Evolutionary conservation across 2,888 invertebrate species (phyloP).

Genomic region (Leptogaster cylindrica): DNA sequence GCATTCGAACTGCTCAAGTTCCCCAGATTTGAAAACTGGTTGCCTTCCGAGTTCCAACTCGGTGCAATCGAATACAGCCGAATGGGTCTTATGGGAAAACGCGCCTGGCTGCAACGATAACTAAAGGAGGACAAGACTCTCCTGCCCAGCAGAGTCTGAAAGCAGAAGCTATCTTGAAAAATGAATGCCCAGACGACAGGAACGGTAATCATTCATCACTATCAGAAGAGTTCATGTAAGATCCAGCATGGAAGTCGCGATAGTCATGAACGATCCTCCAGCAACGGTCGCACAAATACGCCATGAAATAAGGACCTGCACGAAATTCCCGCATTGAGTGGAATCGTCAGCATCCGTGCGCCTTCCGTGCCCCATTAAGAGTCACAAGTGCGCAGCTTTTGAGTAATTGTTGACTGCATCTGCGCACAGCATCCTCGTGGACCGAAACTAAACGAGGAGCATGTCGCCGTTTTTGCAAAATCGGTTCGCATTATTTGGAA

Average conservation of each 20-base stretch:
- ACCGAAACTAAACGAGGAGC: too few relatives aligned
- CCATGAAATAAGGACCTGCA: conserved; percentile 14
- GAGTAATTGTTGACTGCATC: neutral
- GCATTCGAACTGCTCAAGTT: too few relatives aligned
- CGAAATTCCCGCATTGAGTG: too few relatives aligned
- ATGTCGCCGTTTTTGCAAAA: too few relatives aligned
- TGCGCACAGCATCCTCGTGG: too few relatives aligned
- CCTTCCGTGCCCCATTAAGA: neutral
- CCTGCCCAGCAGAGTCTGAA: neutral
- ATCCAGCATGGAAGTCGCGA: neutral
- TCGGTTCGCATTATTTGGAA: neutral
- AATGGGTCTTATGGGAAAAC: conserved; percentile 11
- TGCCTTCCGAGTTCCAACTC: too few relatives aligned
- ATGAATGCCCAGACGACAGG: conserved; percentile 11
- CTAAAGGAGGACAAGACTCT: conserved; percentile 10
- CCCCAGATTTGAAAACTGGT: too few relatives aligned
- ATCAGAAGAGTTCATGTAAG: conserved; percentile 1
- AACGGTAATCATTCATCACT: conserved; percentile 25
- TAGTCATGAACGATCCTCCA: conserved; percentile 2
- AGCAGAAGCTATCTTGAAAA: neutral
- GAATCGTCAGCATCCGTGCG: neutral
- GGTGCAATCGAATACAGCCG: conserved; percentile 10
- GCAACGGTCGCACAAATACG: conserved; percentile 10
- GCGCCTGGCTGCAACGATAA: conserved; percentile 13
- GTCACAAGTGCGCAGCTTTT: neutral